Percentiles rank a stretch among this genome's conserved stretches.
Conservation (phyloP, 1,140 invertebrate genomes). For the Dendroctonus ponderosae region DNA sequence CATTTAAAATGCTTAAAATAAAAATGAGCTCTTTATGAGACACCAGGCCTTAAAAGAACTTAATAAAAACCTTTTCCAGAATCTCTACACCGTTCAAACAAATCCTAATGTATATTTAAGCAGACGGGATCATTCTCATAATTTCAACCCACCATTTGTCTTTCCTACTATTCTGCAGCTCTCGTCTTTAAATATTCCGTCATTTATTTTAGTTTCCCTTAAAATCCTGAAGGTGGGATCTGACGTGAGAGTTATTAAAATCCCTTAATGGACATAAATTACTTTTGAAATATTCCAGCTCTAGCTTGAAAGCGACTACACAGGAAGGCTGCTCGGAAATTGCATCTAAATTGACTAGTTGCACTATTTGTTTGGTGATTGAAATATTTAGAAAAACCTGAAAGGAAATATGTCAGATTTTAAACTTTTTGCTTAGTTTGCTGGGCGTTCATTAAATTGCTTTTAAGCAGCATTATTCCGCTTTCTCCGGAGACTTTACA, state of each 20-base stretch:
- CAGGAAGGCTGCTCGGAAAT: too few species aligned
- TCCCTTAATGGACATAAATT: constrained; percentile 3
- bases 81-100: constrained; percentile 5
- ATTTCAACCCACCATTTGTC: constrained; percentile 9
- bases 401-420: too few species aligned
- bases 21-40: too few species aligned
- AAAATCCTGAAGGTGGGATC: not conserved
- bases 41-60: too few species aligned
- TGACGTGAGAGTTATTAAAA: constrained; percentile 2
- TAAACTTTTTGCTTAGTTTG: too few species aligned
- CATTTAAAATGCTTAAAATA: too few species aligned
- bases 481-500: not conserved
- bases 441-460: too few species aligned
- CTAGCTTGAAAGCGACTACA: too few species aligned
- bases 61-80: constrained; percentile 1
- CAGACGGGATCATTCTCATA: constrained; percentile 2
- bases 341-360: too few species aligned
- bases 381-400: too few species aligned
- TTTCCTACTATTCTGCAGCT: not conserved
- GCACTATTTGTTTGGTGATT: too few species aligned
- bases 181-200: constrained; percentile 1
- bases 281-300: not conserved
- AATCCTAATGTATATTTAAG: constrained; percentile 14
- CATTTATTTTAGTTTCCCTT: constrained; percentile 4
- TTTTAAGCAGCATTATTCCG: too few species aligned